A percentile compares a stretch with the other conserved stretches of the same genome.
These are phyloP conservation scores for Balanococcus diminutus DNA, from an alignment of 2,888 invertebrate species.

Conservation along the genomic window DNA sequence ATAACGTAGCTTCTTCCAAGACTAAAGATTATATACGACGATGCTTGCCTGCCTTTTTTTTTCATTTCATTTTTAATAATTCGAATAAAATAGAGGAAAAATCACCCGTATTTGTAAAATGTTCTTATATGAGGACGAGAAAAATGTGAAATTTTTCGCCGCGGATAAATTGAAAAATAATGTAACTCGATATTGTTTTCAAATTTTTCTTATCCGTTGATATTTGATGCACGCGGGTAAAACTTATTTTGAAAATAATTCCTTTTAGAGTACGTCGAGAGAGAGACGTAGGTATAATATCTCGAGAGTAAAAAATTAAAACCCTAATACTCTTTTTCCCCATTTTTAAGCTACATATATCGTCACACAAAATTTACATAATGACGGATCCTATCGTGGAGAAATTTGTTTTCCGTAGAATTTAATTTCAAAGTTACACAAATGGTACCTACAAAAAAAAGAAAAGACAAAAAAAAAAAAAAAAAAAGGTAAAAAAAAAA, in stretches of 20 bases:
- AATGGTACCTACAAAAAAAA: neutral
- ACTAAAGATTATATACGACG: neutral
- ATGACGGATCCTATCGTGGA: neutral
- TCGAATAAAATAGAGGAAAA: slow-evolving; percentile 28
- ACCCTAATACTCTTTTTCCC: neutral
- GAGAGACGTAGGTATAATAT: neutral
- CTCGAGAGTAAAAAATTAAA: neutral
- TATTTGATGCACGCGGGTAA: neutral
- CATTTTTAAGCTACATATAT: slow-evolving; percentile 1
- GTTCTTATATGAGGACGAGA: neutral
- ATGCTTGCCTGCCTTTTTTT: neutral
- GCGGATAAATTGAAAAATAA: slow-evolving; percentile 26
- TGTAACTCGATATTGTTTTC: slow-evolving; percentile 13
- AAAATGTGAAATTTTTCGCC: neutral
- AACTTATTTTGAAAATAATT: neutral
- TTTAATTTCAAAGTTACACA: slow-evolving; percentile 12
- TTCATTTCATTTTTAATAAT: slow-evolving; percentile 21
- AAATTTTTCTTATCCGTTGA: neutral
- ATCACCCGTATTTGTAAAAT: neutral
- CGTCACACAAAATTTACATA: neutral
- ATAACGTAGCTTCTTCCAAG: slow-evolving; percentile 2
- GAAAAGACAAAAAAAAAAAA: neutral
- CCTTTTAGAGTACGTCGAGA: neutral
- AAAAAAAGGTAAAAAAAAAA: neutral
- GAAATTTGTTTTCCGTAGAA: slow-evolving; percentile 28